Conservation (phyloP, 2,797 vertebrate genomes). For the Lithobates sylvaticus region DNA sequence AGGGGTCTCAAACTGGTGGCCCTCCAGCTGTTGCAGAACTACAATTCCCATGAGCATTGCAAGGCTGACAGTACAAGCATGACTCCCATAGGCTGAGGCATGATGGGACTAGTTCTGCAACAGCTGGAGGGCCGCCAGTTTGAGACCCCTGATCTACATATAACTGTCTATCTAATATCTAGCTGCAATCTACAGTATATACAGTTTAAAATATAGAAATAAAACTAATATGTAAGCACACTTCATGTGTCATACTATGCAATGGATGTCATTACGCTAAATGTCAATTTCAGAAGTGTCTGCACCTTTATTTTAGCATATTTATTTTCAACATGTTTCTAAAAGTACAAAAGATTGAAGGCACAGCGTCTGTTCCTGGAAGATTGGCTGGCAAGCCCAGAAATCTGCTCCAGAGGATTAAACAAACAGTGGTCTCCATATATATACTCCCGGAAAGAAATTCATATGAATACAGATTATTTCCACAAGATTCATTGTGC, state of each 20-base stretch:
- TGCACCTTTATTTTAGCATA: constrained; percentile 17
- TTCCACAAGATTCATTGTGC: constrained; percentile 45
- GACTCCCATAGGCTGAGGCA: too few relatives aligned
- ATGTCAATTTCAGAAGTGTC: constrained; percentile 4
- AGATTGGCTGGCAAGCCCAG: constrained; percentile 14
- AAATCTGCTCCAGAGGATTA: constrained; percentile 35
- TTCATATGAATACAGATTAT: constrained; percentile 56
- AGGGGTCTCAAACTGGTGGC: too few relatives aligned
- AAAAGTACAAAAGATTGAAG: constrained; percentile 27
- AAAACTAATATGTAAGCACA: constrained; percentile 4
- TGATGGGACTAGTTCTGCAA: too few relatives aligned
- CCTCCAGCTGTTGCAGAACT: too few relatives aligned
- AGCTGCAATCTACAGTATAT: not conserved
- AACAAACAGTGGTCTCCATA: constrained; percentile 27
- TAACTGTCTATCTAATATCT: too few relatives aligned
- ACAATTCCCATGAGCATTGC: too few relatives aligned
- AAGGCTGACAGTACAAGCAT: too few relatives aligned
- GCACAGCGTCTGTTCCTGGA: constrained; percentile 23
- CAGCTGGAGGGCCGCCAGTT: too few relatives aligned
- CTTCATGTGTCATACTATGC: not conserved
- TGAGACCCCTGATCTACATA: too few relatives aligned
- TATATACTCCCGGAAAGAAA: constrained; percentile 29
- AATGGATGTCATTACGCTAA: not conserved
- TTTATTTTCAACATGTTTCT: not conserved
- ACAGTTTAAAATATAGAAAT: not conserved